A percentile compares a stretch with the other conserved stretches of the same genome.
These are phyloP conservation scores for Sylvilagus floridanus DNA, from an alignment of 2,797 vertebrate genomes.

Conservation along the genomic window DNA sequence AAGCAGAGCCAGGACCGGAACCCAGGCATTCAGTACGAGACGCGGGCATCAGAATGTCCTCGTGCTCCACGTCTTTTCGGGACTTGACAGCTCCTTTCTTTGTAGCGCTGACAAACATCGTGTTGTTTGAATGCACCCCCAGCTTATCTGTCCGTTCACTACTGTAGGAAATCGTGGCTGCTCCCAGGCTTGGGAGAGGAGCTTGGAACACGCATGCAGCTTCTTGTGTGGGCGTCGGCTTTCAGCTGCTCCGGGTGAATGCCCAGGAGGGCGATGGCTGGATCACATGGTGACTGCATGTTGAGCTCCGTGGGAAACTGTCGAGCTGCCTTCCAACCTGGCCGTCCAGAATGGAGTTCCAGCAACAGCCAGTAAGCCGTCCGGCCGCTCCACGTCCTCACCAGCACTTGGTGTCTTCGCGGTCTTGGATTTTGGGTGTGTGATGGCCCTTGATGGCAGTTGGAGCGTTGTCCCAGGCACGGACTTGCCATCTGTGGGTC, in stretches of 20 bases:
- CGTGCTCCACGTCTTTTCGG: background rate
- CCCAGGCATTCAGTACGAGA: no score
- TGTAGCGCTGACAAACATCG: no score
- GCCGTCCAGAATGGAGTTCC: no score
- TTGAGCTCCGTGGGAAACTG: background rate
- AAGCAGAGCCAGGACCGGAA: no score
- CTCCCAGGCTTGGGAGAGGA: background rate
- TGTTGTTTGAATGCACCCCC: background rate
- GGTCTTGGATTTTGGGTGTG: background rate
- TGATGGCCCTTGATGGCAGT: background rate
- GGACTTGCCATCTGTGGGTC: background rate
- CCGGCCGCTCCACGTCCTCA: background rate
- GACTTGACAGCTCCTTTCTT: background rate
- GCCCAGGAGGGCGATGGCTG: background rate
- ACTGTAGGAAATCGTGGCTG: background rate
- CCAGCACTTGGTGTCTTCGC: background rate
- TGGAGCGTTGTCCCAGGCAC: background rate
- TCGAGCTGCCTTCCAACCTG: background rate
- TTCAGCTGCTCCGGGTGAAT: background rate
- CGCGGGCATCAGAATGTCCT: no score
- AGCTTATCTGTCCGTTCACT: background rate
- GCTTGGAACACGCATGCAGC: no score
- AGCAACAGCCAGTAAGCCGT: no score
- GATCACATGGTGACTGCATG: no score
- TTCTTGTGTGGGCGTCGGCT: background rate